phyloP scores from a whole-genome alignment of 2,797 vertebrate species.

The Pipistrellus pygmaeus region DNA sequence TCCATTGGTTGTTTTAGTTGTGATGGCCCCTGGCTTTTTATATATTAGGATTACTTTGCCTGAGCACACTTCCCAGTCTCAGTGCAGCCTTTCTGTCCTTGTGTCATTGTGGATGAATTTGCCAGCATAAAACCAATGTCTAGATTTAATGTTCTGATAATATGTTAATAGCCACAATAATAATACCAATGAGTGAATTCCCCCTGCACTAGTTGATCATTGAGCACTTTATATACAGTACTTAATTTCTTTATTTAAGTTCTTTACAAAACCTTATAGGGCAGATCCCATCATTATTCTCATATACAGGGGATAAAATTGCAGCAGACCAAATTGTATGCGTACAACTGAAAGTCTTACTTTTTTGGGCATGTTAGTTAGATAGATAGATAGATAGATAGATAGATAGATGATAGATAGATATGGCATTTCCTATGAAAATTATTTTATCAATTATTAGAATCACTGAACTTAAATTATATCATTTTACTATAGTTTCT shows the following conservation, averaged over 20 bases:
- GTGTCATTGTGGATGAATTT: neutral
- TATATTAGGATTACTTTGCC: neutral
- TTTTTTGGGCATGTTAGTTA: neutral
- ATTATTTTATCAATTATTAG: conserved; percentile 40
- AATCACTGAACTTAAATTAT: conserved; percentile 58
- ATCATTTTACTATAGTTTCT: conserved; percentile 72
- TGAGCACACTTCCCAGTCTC: neutral
- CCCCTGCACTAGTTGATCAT: neutral
- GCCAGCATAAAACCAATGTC: neutral
- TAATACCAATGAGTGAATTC: neutral
- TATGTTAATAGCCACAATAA: neutral
- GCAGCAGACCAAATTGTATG: neutral
- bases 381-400: neutral
- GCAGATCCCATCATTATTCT: neutral
- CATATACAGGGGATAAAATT: neutral
- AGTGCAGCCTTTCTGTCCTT: neutral
- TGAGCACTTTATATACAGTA: neutral
- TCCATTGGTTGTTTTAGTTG: too few species aligned
- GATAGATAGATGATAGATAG: neutral
- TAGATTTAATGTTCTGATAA: neutral
- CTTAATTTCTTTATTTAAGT: conserved; percentile 36
- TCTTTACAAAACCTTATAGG: neutral
- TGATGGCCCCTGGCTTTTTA: too few species aligned
- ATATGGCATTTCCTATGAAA: neutral
- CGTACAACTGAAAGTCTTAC: neutral